Conservation (phyloP, 2,888 invertebrate species). For the Lingula anatina region DNA sequence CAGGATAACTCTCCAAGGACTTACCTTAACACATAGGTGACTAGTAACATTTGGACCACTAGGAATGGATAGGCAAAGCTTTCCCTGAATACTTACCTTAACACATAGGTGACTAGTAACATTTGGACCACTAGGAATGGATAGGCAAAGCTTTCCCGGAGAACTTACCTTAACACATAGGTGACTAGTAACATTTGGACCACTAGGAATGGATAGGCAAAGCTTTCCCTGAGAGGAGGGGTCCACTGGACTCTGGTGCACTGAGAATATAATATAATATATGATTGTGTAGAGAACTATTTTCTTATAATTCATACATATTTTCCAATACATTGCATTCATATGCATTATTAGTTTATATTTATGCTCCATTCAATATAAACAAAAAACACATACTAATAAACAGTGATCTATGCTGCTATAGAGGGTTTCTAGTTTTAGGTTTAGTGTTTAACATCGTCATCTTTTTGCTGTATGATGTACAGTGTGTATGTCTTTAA, state of each 20-base stretch:
- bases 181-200: slow-evolving; percentile 68
- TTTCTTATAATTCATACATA: too few species aligned
- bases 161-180: slow-evolving; percentile 51
- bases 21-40: slow-evolving; percentile 58
- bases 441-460: too few species aligned
- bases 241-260: slow-evolving; percentile 78
- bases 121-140: slow-evolving; percentile 74
- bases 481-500: too few species aligned
- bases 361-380: background rate
- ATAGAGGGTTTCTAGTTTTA: too few species aligned
- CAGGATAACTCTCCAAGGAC: too few species aligned
- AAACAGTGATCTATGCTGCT: too few species aligned
- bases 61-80: slow-evolving; percentile 80
- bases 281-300: background rate
- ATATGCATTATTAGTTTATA: too few species aligned
- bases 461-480: too few species aligned
- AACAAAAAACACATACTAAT: too few species aligned
- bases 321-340: too few species aligned
- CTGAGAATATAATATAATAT: slow-evolving; percentile 19
- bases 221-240: slow-evolving; percentile 79
- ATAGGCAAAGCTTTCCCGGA: slow-evolving; percentile 76
- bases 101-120: slow-evolving; percentile 61
- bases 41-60: slow-evolving; percentile 67
- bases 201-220: slow-evolving; percentile 75
- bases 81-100: slow-evolving; percentile 65